These are phyloP conservation scores for Macropus fuliginosus DNA, from an alignment of 2,797 vertebrate genomes.

Conservation along the genomic window DNA sequence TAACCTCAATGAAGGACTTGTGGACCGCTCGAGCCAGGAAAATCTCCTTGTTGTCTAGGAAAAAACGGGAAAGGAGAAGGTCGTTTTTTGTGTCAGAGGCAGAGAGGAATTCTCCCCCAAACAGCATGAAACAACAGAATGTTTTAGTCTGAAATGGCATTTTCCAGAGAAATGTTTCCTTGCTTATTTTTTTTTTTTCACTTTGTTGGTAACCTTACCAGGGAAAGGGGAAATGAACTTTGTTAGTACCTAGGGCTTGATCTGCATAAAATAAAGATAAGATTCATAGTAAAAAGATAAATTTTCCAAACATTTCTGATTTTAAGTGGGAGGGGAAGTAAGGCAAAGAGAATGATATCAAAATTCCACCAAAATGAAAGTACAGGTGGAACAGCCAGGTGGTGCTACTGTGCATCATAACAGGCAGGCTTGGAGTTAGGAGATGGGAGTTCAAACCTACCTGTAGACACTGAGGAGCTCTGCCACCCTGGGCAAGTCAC, in stretches of 20 bases:
- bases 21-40: constrained; percentile 95
- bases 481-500: no score
- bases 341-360: neutral
- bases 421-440: neutral
- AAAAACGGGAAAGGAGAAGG: constrained; percentile 11
- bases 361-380: neutral
- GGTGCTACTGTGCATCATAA: neutral
- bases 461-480: neutral
- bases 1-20: constrained; percentile 96
- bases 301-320: neutral
- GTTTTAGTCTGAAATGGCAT: neutral
- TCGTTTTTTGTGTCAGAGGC: constrained; percentile 22
- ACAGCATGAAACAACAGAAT: neutral
- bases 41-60: constrained; percentile 90
- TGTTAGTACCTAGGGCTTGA: constrained; percentile 25
- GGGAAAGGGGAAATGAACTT: constrained; percentile 14
- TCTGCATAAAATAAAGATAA: neutral
- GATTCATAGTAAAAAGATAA: neutral
- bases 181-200: neutral
- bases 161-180: neutral
- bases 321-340: neutral
- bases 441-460: neutral
- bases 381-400: neutral
- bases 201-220: constrained; percentile 34
- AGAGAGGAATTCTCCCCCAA: constrained; percentile 4